Conservation (phyloP, 1,140 invertebrate species). For the Aphis craccivora region DNA sequence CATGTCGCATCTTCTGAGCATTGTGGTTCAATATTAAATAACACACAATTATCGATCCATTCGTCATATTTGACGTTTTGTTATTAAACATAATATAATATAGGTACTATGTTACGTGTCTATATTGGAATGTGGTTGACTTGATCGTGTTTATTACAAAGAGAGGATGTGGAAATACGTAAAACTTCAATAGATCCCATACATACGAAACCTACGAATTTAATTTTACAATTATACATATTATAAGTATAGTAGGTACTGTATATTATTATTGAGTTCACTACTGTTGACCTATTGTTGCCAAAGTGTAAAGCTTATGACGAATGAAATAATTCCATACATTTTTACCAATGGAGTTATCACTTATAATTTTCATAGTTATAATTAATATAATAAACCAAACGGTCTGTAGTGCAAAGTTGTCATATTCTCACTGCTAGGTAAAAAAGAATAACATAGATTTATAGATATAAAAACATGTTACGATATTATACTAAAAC, state of each 20-base stretch:
- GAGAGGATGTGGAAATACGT: not conserved
- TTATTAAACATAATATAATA: no score
- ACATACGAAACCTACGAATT: not conserved
- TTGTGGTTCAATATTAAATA: not conserved
- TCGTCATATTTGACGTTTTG: not conserved
- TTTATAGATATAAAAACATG: not conserved
- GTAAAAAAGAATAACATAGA: not conserved
- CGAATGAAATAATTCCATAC: not conserved
- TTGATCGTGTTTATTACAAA: not conserved
- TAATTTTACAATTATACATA: not conserved
- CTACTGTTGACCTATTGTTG: not conserved
- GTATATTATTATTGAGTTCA: not conserved
- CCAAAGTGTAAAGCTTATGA: not conserved
- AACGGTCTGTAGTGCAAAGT: not conserved
- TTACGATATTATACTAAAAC: not conserved
- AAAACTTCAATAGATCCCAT: not conserved
- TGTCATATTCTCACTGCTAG: not conserved
- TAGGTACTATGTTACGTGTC: not conserved
- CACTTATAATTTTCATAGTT: not conserved
- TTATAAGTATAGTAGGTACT: no score
- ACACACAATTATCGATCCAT: not conserved
- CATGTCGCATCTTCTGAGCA: no score
- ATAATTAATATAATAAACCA: not conserved
- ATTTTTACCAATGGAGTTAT: not conserved
- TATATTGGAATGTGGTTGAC: not conserved